Conservation (phyloP, 2,797 vertebrate genomes). For the Acanthopagrus latus region DNA sequence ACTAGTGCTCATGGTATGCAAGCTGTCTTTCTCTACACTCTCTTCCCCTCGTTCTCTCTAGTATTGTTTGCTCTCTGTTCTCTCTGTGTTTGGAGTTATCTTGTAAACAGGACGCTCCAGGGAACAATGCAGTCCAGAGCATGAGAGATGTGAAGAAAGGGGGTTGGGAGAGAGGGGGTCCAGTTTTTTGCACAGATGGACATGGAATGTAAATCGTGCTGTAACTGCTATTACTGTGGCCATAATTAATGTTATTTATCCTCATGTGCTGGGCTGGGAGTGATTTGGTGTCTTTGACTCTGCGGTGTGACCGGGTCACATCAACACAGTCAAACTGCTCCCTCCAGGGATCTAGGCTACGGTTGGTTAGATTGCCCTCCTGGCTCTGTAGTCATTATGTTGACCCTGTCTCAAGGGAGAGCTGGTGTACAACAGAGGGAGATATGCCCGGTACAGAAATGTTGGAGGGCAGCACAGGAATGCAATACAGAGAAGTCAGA, state of each 20-base stretch:
- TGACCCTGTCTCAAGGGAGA: slow-evolving; percentile 38
- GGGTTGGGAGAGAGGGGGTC: not conserved
- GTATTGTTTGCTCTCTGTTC: slow-evolving; percentile 25
- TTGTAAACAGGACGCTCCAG: slow-evolving; percentile 81
- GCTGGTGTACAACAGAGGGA: slow-evolving; percentile 14
- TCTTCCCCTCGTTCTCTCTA: slow-evolving; percentile 11
- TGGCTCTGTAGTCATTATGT: slow-evolving; percentile 37
- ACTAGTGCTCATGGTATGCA: slow-evolving; percentile 10
- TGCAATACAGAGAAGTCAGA: slow-evolving; percentile 6
- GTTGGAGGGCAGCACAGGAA: slow-evolving; percentile 52
- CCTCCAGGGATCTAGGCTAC: slow-evolving; percentile 33
- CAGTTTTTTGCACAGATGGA: slow-evolving; percentile 43
- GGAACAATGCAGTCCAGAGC: slow-evolving; percentile 74
- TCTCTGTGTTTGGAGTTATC: slow-evolving; percentile 57
- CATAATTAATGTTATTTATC: slow-evolving; percentile 71
- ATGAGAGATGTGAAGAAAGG: slow-evolving; percentile 18
- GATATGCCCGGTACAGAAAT: slow-evolving; percentile 39
- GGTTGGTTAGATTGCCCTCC: slow-evolving; percentile 44
- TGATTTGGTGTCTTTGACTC: slow-evolving; percentile 56
- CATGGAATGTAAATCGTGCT: slow-evolving; percentile 72
- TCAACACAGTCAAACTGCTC: slow-evolving; percentile 49
- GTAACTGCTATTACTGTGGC: slow-evolving; percentile 56
- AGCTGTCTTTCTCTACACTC: slow-evolving; percentile 9
- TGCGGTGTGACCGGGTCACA: slow-evolving; percentile 69
- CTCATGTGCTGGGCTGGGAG: slow-evolving; percentile 52